Base-by-base conservation (phyloP, 64 coral and sea anemone species). In the Acropora yongei region DNA sequence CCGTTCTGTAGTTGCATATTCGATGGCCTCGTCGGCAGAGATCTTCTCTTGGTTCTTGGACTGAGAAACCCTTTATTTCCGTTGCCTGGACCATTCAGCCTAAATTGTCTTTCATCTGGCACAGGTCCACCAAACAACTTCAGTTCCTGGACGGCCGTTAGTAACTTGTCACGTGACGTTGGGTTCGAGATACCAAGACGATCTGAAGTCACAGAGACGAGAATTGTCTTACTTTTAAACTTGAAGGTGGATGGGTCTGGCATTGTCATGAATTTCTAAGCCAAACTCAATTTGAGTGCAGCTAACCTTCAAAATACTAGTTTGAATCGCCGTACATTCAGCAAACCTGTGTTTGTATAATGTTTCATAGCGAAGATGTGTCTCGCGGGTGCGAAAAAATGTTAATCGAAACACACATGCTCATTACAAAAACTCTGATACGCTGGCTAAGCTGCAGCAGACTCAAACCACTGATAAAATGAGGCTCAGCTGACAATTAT, bases 71-170 rank as follows among this genome's bases (percentile, higher is more conserved):
- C 30, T 49, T 82, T 61, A 82, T 82, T 61, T 16, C 7, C 51
- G 51, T 5, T 16, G 53, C 55, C 79, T 61, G 53, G 53, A 8
- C 65, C 20, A 65, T 61, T 61, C 57, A 65, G 20, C 61, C 82
- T 61, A 71, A 85, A 85, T 17, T 49, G 61, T 39, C 86, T 75
- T 57, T 88, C 86, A 45, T 88, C 86, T 41, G 86, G 86, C 14
- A 88, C 41, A 39, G 91, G 44, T 1, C 82, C 82, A 17, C 91
- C 91, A 16, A 93, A 82, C 20, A 93, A 49, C 10, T 80, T 78
- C 12, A 93, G 77, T 58, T 93, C 91, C 12, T 93, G 76, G 61
- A 93, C 86, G 3, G 91, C 82, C 3, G 91, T 44, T 0, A 93
- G 77, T 16, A 93, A 61, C 17, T 82, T 93, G 76, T 93, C 84